Evolutionary conservation across 2,888 invertebrate species (phyloP), one percentile per base, ranked within the genome.

Genomic region (Acleris cristana): DNA sequence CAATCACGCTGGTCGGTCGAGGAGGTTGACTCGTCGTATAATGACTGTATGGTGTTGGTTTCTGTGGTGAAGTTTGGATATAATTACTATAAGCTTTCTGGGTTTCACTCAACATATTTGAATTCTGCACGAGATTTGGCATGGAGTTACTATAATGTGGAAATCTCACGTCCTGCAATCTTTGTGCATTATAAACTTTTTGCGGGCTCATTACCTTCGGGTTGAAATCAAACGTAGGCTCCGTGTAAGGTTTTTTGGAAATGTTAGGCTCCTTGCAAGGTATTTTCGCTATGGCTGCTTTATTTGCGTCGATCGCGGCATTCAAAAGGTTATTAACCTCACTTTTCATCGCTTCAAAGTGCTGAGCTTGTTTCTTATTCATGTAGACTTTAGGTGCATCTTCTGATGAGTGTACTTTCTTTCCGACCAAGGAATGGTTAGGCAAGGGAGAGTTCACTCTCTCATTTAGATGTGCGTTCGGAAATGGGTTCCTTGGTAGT

Each of bases 301-400:
- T 55, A 51, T 14, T 30, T 44, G 30, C 30, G 14, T 40, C 40
- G 7, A 19, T 21, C 16, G 14, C 48, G 2, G 19, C 16, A 12
- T 75, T 69, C 6, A 80, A 45, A 34, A 77, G 56, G 58, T 63
- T 69, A 52, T 73, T 76, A 1, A 79, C 70, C 71, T 81, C 79
- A 58, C 74, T 74, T 55, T 74, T 79, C 2, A 80, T 30, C 8
- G 72, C 69, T 6, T 74, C 71, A 7, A 81, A 64, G 56, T 79
- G 76, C 26, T 83, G 79, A 0, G 73, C 71, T 61, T 86, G 81
- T 51, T 78, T 74, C 71, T 83, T 83, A 56, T 80, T 82, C 18
- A 83, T 77, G 48, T 75, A 78, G n/a, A 79, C 74, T 75, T 83
- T 85, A 0, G 84, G 80, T 60, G 76, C 76, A 14, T 84, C 80